A percentile compares a stretch with the other conserved stretches of the same genome.
Evolutionary conservation across 2,888 invertebrate species (phyloP).

Genomic region (Hemistola chrysoprasaria): DNA sequence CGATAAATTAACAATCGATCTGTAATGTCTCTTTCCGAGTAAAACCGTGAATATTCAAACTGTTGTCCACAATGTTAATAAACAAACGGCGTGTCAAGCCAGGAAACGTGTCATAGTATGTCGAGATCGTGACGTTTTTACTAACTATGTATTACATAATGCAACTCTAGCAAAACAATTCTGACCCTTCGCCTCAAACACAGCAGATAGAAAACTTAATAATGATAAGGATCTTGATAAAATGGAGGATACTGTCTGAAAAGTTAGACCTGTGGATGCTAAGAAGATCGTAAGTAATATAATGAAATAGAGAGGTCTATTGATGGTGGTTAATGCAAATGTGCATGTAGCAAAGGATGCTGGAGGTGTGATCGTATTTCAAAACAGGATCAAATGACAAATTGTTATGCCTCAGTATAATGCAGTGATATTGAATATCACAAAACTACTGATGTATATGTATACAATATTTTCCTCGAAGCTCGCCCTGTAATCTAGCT

Average conservation of each 20-base stretch:
- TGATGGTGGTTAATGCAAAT: conserved; percentile 25
- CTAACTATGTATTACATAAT: conserved; percentile 35
- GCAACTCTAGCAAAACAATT: conserved; percentile 17
- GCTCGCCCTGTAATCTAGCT: too few relatives aligned
- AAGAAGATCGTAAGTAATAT: conserved; percentile 17
- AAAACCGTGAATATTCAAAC: conserved; percentile 15
- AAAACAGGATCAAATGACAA: conserved; percentile 5
- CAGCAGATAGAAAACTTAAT: conserved; percentile 4
- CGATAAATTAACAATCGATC: conserved; percentile 24
- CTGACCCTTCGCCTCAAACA: conserved; percentile 8
- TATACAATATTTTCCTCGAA: too few relatives aligned
- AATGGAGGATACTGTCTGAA: conserved; percentile 5
- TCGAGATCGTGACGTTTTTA: conserved; percentile 36
- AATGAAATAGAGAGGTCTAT: conserved; percentile 23
- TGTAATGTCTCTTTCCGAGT: conserved; percentile 15
- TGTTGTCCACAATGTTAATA: conserved; percentile 3
- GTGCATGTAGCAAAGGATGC: conserved; percentile 24
- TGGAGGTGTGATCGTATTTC: conserved; percentile 3
- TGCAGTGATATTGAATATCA: too few relatives aligned
- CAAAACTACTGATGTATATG: too few relatives aligned
- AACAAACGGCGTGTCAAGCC: conserved; percentile 23
- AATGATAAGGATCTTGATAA: conserved; percentile 16
- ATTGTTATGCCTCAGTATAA: too few relatives aligned
- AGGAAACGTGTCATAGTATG: conserved; percentile 35
- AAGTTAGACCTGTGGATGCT: conserved; percentile 16